Evolutionary conservation across 92 coral and sea anemone genomes (phyloP), one percentile per base, ranked within the genome.

Genomic region (Desmophyllum pertusum): DNA sequence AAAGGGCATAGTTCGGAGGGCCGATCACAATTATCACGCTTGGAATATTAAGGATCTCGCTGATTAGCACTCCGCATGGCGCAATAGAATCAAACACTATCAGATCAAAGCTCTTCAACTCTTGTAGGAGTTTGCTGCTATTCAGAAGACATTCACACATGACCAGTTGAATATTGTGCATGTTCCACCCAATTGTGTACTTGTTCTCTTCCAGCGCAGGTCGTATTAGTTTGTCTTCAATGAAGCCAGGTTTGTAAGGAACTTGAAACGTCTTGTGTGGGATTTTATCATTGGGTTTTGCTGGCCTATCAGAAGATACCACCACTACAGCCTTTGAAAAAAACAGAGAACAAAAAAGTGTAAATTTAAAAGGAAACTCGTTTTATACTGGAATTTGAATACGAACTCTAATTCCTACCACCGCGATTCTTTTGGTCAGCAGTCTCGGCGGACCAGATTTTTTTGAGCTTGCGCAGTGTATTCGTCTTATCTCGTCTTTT

Each of bases 161-260:
- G 65, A 59, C 65, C 13, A 59, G 65, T 25, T 59, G 65, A 25
- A 59, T 3, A 0, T 29, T 13, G 14, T n/a, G 17, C 39, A 29
- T 1, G 25, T 72, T 72, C 77, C 57, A 40, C 8, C 77, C 77
- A 9, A 72, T 27, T 10, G 0, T 10, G 33, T 72, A 19, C 17
- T 43, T 72, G n/a, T 72, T 72, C 33, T 15, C 57, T 18, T 72
- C 77, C 46, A 72, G 57, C 0, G 77, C 77, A 25, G 77, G 77
- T 43, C 57, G 42, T 42, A 72, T 72, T 11, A 72, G 3, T 3
- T 9, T 15, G 13, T 72, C 77, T 72, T 72, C 77, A 6, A 72
- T 25, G 48, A n/a, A 72, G 38, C 77, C 57, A 29, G 53, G 57
- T 72, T 43, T 27, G 53, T 25, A 72, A 0, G 77, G 77, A 27